Evolutionary conservation across 2,888 invertebrate genomes (phyloP), one percentile per base, ranked within the genome.

Genomic region (Ectemnius lituratus): DNA sequence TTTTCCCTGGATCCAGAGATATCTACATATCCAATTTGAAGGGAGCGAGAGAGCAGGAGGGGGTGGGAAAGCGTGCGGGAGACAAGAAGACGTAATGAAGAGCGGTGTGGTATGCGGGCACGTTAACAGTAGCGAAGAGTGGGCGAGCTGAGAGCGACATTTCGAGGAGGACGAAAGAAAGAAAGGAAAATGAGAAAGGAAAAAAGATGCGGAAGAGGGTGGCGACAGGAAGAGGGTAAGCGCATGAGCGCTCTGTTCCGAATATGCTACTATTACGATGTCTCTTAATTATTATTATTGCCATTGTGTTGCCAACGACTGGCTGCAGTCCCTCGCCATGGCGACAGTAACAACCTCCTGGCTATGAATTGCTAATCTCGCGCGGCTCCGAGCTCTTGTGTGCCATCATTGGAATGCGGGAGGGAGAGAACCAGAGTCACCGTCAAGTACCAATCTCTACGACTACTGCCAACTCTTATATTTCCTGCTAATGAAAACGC

Each of bases 211-310:
- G 57, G 71, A 27, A 57, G 46, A 59, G 70, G 52, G 67, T 70
- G 58, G 67, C 63, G 70, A 63, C 67, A 70, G 65, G 73, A 77
- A 76, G 78, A 37, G 80, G 80, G 77, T 60, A 69, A 16, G 65
- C 66, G 4, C 60, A 67, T 67, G 14, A 64, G 61, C 67, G 64
- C 61, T 64, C 56, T 62, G 73, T 80, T 75, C 83, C 85, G 80
- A 90, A 89, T 90, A 87, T 88, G 87, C 87, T 77, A 73, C 82
- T 81, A 87, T 90, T 89, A 88, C 88, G 86, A 89, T 90, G 88
- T 88, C 89, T 89, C 89, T 90, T 90, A 90, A 90, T 90, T 90
- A 90, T 90, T 89, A 88, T 90, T 90, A 90, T 90, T 90, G 86
- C 89, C 87, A 83, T 85, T 87, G 87, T 88, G 86, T 84, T 86